Evolutionary conservation across 2,113 vertebrate genomes (phyloP).

Genomic region (Harpagus bidentatus): DNA sequence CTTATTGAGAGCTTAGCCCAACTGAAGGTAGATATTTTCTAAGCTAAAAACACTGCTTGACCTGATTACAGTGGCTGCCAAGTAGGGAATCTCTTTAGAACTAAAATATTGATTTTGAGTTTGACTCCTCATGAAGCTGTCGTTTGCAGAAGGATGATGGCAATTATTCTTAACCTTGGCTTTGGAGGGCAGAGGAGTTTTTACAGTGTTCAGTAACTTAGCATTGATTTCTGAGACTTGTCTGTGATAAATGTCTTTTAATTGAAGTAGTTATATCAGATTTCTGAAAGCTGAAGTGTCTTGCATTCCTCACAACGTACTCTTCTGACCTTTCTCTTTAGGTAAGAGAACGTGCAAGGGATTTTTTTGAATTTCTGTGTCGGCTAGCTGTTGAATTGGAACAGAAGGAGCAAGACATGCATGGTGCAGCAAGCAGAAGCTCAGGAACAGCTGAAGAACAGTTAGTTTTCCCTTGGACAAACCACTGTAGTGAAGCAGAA

Average conservation of each 20-base stretch:
- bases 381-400: conserved; percentile 68
- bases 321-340: conserved; percentile 36
- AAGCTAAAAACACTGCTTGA: not conserved
- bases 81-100: not conserved
- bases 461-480: conserved; percentile 44
- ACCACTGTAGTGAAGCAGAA: not conserved
- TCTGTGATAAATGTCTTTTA: not conserved
- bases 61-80: not conserved
- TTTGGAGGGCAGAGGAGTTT: not conserved
- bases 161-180: not conserved
- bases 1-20: not conserved
- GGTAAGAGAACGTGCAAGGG: conserved; percentile 85
- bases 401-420: not conserved
- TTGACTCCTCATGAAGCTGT: not conserved
- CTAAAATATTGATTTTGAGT: not conserved
- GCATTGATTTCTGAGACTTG: not conserved
- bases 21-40: not conserved
- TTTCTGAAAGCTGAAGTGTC: not conserved
- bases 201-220: not conserved
- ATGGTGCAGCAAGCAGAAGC: not conserved
- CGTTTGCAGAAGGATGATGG: not conserved
- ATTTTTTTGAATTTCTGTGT: conserved; percentile 87
- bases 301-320: not conserved
- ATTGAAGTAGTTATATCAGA: not conserved
- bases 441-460: conserved; percentile 25